Conservation (phyloP, 2,888 invertebrate species). For the Polymixis flavicincta region DNA sequence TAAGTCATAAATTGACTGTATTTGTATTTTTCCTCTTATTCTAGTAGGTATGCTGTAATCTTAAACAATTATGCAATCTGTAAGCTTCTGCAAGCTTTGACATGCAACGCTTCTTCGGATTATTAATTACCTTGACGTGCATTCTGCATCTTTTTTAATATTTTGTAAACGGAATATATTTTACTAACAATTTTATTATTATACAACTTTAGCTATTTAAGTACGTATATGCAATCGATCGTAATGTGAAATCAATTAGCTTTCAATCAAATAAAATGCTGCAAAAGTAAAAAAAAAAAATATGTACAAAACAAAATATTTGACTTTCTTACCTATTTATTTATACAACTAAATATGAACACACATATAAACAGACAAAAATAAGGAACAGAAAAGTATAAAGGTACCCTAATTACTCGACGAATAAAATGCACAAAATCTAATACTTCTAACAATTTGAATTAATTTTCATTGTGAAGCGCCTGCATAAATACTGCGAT, state of each 20-base stretch:
- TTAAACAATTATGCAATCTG: conserved; percentile 9
- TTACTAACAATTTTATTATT: background rate
- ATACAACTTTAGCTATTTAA: background rate
- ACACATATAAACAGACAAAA: no score
- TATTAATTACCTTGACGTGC: background rate
- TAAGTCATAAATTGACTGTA: background rate
- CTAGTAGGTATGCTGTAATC: background rate
- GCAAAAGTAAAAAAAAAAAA: background rate
- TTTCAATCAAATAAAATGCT: background rate
- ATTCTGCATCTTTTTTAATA: conserved; percentile 1
- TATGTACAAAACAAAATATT: background rate
- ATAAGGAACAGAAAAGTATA: no score
- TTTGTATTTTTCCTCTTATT: background rate
- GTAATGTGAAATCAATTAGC: background rate
- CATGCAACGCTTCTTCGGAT: background rate
- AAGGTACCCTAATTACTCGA: background rate
- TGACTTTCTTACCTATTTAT: background rate
- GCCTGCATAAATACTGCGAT: conserved; percentile 39
- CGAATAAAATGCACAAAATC: background rate
- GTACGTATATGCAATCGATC: background rate
- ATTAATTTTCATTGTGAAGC: background rate
- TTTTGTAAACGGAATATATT: background rate
- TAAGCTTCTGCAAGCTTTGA: background rate
- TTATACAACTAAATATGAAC: no score
- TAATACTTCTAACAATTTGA: background rate